Evolutionary conservation across 2,797 vertebrate genomes (phyloP), one percentile per base, ranked within the genome.

Genomic region (Dallia pectoralis): DNA sequence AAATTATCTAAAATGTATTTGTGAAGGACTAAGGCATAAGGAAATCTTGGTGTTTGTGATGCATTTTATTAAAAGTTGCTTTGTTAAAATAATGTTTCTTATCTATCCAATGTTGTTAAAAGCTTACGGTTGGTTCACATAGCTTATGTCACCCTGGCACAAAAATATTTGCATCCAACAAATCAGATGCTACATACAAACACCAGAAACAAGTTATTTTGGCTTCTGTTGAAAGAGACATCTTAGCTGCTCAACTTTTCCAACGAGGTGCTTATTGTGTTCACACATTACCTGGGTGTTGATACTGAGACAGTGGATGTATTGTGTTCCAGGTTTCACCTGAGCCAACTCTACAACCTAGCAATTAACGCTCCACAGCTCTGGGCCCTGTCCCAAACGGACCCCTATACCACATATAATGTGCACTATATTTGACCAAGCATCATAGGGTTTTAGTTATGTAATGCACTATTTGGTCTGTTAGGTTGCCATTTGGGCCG

Each of bases 271-370:
- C 82, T 82, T 3, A 7, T 80, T 79, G 79, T 77, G 76, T 80
- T 75, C 78, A 77, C 72, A 84, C 83, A 82, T 81, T 76, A 81
- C 67, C 69, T 76, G 81, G 82, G 76, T 77, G 75, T 77, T 49
- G 77, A 7, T 3, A 36, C 3, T 75, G 79, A 85, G 82, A 86
- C 79, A 83, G 89, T 88, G 86, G 88, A 90, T 82, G 84, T 79
- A n/a, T 86, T 73, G 83, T 86, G 88, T 90, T 89, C 79, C 33
- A 36, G 33, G 3, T 36, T 70, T 80, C 86, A 78, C 84, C 85
- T 85, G 83, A 86, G 92, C 91, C 91, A 92, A 92, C 82, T 88
- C 82, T 89, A 90, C 79, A 85, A 92, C 89, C 91, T 81, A 79
- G 82, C 86, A 92, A 92, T 92, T 92, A 92, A 79, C 73, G n/a